Conservation (phyloP, 2,113 vertebrate genomes). For the Scomber japonicus region DNA sequence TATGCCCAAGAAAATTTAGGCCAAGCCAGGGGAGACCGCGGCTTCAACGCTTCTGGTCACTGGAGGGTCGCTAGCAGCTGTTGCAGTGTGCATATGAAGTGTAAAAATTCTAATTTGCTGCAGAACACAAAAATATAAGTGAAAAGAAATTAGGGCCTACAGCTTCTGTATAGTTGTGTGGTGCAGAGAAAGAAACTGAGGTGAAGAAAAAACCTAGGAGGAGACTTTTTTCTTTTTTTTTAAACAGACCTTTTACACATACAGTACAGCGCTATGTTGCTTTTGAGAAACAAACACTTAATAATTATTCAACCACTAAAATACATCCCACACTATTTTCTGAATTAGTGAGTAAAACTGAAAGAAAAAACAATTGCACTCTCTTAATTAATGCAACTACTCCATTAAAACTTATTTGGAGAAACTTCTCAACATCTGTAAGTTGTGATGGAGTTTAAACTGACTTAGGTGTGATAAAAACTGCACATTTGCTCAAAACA, state of each 20-base stretch:
- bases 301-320: slow-evolving; percentile 17
- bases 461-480: neutral
- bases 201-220: slow-evolving; percentile 28
- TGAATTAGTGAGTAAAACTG: slow-evolving; percentile 4
- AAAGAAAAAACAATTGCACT: neutral
- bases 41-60: slow-evolving; percentile 29
- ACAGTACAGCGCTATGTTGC: too few relatives aligned
- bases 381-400: neutral
- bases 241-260: too few relatives aligned
- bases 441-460: neutral
- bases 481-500: neutral
- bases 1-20: slow-evolving; percentile 65
- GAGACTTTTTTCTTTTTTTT: neutral
- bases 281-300: neutral
- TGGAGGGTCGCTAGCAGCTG: slow-evolving; percentile 49
- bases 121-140: slow-evolving; percentile 38
- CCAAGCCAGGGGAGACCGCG: slow-evolving; percentile 59
- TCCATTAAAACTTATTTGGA: neutral
- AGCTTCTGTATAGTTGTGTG: slow-evolving; percentile 6
- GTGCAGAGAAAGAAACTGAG: slow-evolving; percentile 37
- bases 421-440: neutral
- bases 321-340: neutral
- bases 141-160: slow-evolving; percentile 2
- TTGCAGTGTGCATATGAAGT: slow-evolving; percentile 27
- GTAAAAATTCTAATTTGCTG: slow-evolving; percentile 59